These are phyloP conservation scores for Vesta saturnalis DNA, from an alignment of 2,888 invertebrate species.

Conservation along the genomic window DNA sequence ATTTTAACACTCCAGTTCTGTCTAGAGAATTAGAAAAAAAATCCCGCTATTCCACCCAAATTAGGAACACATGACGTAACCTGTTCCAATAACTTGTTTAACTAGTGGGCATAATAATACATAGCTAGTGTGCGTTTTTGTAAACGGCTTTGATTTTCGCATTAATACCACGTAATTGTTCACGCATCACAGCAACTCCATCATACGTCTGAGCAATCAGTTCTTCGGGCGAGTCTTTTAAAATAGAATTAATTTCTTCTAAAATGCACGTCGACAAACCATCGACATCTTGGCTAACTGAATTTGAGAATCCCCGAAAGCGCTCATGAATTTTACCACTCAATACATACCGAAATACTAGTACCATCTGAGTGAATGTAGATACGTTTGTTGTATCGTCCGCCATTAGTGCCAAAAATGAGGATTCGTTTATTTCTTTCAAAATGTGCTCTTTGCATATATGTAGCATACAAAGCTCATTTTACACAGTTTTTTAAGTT, in stretches of 20 bases:
- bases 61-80: too few relatives aligned
- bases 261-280: slow-evolving; percentile 33
- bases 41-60: background rate
- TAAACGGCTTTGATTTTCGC: slow-evolving; percentile 29
- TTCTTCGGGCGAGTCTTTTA: slow-evolving; percentile 35
- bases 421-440: too few relatives aligned
- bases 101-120: slow-evolving; percentile 42
- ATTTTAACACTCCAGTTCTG: background rate
- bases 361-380: too few relatives aligned
- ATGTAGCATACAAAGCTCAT: too few relatives aligned
- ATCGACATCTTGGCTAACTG: too few relatives aligned
- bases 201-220: slow-evolving; percentile 49
- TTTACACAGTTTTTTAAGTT: too few relatives aligned
- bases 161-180: slow-evolving; percentile 38
- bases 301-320: too few relatives aligned
- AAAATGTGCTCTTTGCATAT: too few relatives aligned
- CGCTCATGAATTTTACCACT: too few relatives aligned
- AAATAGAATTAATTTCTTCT: slow-evolving; percentile 28
- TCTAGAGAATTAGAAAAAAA: background rate
- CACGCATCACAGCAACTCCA: slow-evolving; percentile 46
- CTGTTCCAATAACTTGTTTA: slow-evolving; percentile 33
- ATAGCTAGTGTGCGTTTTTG: slow-evolving; percentile 32
- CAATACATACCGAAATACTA: too few relatives aligned
- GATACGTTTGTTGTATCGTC: too few relatives aligned
- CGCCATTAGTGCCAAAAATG: too few relatives aligned